Evolutionary conservation across 1,140 invertebrate genomes (phyloP).

Genomic region (Diorhabda elongata): DNA sequence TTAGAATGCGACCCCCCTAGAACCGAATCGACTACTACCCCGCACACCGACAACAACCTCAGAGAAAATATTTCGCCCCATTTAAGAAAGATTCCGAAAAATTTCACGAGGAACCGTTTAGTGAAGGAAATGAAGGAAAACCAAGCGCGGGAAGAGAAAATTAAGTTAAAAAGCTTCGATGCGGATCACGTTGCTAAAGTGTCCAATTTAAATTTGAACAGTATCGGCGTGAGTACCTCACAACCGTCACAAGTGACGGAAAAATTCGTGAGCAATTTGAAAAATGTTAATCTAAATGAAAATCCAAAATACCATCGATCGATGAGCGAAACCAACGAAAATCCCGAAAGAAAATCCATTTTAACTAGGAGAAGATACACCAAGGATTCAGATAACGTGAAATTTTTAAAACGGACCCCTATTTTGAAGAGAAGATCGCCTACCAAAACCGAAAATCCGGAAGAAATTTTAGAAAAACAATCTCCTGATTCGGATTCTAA

Average conservation of each 20-base stretch:
- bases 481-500: neutral
- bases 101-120: conserved; percentile 42
- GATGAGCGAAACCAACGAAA: conserved; percentile 6
- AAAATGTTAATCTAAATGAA: conserved; percentile 15
- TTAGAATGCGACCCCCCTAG: conserved; percentile 18
- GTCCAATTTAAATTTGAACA: conserved; percentile 33
- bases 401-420: conserved; percentile 25
- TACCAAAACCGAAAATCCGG: neutral
- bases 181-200: conserved; percentile 16
- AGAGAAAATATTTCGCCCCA: conserved; percentile 30
- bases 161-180: neutral
- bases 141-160: neutral
- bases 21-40: conserved; percentile 14
- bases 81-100: conserved; percentile 42
- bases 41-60: conserved; percentile 24
- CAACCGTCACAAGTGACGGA: conserved; percentile 36
- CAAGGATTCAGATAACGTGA: conserved; percentile 20
- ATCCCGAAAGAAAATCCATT: conserved; percentile 17
- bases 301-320: neutral
- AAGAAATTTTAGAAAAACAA: neutral
- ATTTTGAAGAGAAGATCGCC: conserved; percentile 24
- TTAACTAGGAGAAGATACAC: conserved; percentile 22
- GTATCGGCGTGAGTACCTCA: conserved; percentile 24
- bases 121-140: conserved; percentile 26
- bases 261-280: conserved; percentile 33